Percentiles rank a stretch among this genome's conserved stretches.
These are phyloP conservation scores for Patella ulyssiponensis DNA, from an alignment of 2,888 invertebrate genomes.

Conservation along the genomic window DNA sequence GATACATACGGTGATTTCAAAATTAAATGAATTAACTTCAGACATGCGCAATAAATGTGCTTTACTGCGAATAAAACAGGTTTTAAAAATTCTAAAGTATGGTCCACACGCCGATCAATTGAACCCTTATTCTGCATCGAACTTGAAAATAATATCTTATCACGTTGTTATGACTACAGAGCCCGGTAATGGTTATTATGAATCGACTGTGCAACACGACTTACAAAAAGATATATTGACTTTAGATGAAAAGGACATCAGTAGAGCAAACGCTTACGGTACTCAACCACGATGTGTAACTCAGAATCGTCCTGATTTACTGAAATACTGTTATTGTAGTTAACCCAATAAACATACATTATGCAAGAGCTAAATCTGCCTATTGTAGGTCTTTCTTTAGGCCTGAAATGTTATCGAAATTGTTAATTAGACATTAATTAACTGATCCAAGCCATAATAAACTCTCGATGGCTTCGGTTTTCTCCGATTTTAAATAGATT, in stretches of 20 bases:
- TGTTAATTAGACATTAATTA: too few relatives aligned
- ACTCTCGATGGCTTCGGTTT: too few relatives aligned
- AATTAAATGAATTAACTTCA: slow-evolving; percentile 39
- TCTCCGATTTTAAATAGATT: too few relatives aligned
- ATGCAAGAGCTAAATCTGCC: too few relatives aligned
- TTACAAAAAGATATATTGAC: slow-evolving; percentile 34
- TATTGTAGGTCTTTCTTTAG: too few relatives aligned
- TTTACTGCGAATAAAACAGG: slow-evolving; percentile 71
- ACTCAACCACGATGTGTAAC: slow-evolving; percentile 42
- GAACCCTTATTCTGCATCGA: slow-evolving; percentile 79
- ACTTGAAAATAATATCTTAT: slow-evolving; percentile 46
- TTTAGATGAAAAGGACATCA: slow-evolving; percentile 36
- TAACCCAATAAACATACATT: too few relatives aligned
- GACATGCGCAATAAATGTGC: slow-evolving; percentile 77
- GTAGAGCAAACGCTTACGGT: slow-evolving; percentile 47
- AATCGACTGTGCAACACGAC: slow-evolving; percentile 41
- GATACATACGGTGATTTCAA: slow-evolving; percentile 79
- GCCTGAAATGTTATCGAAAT: too few relatives aligned
- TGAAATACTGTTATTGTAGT: slow-evolving; percentile 46
- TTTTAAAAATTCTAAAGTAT: slow-evolving; percentile 30
- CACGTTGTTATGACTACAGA: slow-evolving; percentile 40
- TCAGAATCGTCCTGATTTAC: slow-evolving; percentile 36
- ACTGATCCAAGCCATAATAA: too few relatives aligned
- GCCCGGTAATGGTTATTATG: slow-evolving; percentile 47
- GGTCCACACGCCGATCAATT: background rate